phyloP scores from a whole-genome alignment of 2,797 vertebrate genomes.

The Melopsittacus undulatus region DNA sequence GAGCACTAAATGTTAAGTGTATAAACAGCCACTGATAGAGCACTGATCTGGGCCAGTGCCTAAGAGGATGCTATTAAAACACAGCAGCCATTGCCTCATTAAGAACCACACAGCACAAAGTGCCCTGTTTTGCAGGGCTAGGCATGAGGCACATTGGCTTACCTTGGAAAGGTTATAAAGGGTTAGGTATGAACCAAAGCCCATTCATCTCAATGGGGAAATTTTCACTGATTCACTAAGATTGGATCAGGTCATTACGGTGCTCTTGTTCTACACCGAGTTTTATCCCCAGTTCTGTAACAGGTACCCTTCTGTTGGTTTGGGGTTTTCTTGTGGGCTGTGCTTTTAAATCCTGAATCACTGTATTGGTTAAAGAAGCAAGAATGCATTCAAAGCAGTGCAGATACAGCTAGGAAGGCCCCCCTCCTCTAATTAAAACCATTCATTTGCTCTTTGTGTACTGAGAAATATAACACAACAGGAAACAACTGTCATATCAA shows the following conservation, averaged over 20 bases:
- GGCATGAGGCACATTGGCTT: background rate
- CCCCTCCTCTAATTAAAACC: constrained; percentile 17
- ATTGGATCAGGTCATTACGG: background rate
- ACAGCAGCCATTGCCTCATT: background rate
- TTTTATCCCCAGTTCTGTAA: background rate
- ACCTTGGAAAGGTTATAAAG: background rate
- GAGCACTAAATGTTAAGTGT: background rate
- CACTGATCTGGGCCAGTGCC: background rate
- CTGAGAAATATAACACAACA: constrained; percentile 27
- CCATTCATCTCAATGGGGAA: background rate
- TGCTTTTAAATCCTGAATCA: background rate
- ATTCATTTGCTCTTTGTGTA: constrained; percentile 2
- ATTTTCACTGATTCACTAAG: background rate
- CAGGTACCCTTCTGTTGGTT: background rate
- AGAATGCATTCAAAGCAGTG: background rate
- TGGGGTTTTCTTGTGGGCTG: background rate
- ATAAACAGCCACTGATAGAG: constrained; percentile 6
- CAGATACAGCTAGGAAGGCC: background rate
- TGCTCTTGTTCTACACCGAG: background rate
- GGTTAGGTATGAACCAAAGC: background rate
- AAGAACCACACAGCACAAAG: background rate
- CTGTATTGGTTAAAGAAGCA: background rate
- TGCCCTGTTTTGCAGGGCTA: background rate
- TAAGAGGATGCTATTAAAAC: constrained; percentile 37
- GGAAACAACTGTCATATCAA: constrained; percentile 56